Base-by-base conservation (phyloP, 2,113 vertebrate genomes). In the Sylvilagus bachmani region DNA sequence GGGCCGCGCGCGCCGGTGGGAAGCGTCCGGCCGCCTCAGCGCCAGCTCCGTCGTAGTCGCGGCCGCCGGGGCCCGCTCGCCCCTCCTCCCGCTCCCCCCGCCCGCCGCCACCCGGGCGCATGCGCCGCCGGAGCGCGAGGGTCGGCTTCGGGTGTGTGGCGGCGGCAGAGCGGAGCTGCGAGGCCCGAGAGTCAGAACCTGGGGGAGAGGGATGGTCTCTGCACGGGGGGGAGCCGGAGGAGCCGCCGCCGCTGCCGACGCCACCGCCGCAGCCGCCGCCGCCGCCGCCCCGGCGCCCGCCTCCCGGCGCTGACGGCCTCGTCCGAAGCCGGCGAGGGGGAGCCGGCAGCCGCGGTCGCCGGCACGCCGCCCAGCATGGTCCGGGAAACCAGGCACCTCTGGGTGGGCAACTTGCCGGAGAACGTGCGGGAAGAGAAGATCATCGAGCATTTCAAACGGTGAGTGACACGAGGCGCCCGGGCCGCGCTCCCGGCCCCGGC, bases 371-470 rank as follows among this genome's bases (percentile, higher is more conserved):
- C 97, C 99, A 99, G 99, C 99, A 99, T 99, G 99, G 99, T 99
- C 98, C 99, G 99, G 98, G 99, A 99, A 99, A 99, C 99, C 99
- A 99, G 99, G 99, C 99, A 99, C 98, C 99, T 99, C 99, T 99
- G 99, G 99, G 99, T 99, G 99, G 99, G 99, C 99, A 99, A 99
- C 99, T 98, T 99, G 98, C 99, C 99, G 98, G 99, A 99, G 99
- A 99, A 99, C 98, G 99, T 99, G 92, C 99, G 99, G 98, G 99
- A 99, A 93, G 99, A 99, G 98, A 99, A 99, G 98, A 99, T 99
- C 98, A 99, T 99, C 98, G 99, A 99, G 98, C 99, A 99, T 98
- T 99, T 99, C 98, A 99, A 99, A 98, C 99, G 99, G 99, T 99
- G 99, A 99, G 99, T 99, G 97, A 83, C 93, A 85, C 95, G 93